Evolutionary conservation across 2,888 invertebrate genomes (phyloP).

Genomic region (Lydus trimaculatus): DNA sequence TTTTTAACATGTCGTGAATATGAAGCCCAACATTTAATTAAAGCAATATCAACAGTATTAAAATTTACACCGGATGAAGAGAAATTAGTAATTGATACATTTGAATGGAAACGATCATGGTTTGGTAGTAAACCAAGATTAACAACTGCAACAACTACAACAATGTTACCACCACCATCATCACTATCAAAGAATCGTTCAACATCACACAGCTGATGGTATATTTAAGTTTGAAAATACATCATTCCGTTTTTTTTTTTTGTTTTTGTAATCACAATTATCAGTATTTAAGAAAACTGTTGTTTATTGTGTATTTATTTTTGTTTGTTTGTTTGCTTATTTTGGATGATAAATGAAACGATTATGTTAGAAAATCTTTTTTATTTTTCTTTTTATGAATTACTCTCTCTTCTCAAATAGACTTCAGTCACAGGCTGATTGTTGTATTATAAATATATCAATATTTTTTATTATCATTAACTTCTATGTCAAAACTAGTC

Average conservation of each 20-base stretch:
- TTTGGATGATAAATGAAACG: background rate
- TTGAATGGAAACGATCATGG: slow-evolving; percentile 80
- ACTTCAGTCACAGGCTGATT: slow-evolving; percentile 56
- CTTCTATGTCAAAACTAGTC: slow-evolving; percentile 52
- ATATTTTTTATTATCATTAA: slow-evolving; percentile 58
- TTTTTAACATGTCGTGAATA: slow-evolving; percentile 89
- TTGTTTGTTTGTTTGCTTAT: background rate
- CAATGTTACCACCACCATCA: slow-evolving; percentile 61
- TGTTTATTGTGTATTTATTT: background rate
- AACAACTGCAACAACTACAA: slow-evolving; percentile 56
- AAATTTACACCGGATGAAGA: slow-evolving; percentile 89
- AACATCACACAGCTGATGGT: slow-evolving; percentile 66
- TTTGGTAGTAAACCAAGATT: slow-evolving; percentile 69
- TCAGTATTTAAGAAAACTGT: background rate
- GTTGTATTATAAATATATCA: slow-evolving; percentile 61
- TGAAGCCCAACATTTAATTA: slow-evolving; percentile 88
- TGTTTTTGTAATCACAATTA: background rate
- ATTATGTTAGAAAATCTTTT: slow-evolving; percentile 50
- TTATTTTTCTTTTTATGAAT: slow-evolving; percentile 41
- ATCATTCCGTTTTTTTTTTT: no score
- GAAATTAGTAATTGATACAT: slow-evolving; percentile 78
- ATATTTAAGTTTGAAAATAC: slow-evolving; percentile 46
- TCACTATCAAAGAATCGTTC: background rate
- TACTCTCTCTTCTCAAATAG: slow-evolving; percentile 54
- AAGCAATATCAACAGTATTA: slow-evolving; percentile 84